Conservation (phyloP, 2,888 invertebrate genomes). For the Agrochola litura region DNA sequence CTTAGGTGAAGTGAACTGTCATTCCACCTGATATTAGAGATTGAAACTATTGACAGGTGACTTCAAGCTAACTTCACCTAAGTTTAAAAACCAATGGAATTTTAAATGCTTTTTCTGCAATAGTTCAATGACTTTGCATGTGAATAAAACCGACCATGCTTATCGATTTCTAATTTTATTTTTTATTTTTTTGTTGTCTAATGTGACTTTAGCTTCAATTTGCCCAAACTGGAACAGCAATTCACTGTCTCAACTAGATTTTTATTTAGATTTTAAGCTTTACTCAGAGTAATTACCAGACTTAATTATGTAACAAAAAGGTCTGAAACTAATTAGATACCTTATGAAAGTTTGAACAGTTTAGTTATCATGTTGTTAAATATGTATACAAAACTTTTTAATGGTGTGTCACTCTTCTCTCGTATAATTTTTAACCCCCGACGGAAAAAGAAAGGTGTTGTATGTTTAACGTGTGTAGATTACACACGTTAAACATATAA, state of each 20-base stretch:
- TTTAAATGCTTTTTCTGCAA: not conserved
- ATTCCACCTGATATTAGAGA: too few species aligned
- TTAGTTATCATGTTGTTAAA: not conserved
- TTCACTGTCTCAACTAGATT: not conserved
- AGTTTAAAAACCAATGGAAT: not conserved
- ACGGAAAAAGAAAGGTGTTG: too few species aligned
- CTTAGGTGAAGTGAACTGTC: too few species aligned
- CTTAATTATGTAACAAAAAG: not conserved
- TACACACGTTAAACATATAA: too few species aligned
- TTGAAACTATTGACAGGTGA: too few species aligned
- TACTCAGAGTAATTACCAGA: conserved; percentile 13
- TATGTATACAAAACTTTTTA: not conserved
- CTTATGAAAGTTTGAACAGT: not conserved
- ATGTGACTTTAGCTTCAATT: not conserved
- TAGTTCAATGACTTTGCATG: not conserved
- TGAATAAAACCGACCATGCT: not conserved
- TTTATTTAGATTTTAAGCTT: conserved; percentile 12
- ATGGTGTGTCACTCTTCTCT: not conserved
- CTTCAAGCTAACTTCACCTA: too few species aligned
- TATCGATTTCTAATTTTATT: too few species aligned
- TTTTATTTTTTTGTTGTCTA: too few species aligned
- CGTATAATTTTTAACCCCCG: too few species aligned
- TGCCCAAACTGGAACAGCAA: not conserved
- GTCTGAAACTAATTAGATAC: not conserved
- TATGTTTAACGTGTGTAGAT: too few species aligned